Evolutionary conservation across 2,888 invertebrate genomes (phyloP).

Genomic region (Drepana falcataria): DNA sequence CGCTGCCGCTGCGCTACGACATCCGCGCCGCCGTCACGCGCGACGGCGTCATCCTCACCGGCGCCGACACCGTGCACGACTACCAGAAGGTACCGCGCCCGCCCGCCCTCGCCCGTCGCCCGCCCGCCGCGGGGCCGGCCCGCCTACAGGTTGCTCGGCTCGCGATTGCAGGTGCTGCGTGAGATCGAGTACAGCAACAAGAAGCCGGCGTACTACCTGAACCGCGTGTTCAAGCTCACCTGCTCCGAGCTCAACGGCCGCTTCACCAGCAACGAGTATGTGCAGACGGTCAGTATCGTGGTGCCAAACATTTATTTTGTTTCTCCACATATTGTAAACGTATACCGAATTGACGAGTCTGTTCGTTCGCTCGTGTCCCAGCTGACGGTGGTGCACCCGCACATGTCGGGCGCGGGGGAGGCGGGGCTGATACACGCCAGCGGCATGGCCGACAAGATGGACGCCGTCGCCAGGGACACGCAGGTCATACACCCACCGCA

Average conservation of each 20-base stretch:
- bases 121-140: no score
- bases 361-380: conserved; percentile 26
- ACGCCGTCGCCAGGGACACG: conserved; percentile 57
- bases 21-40: conserved; percentile 92
- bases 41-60: conserved; percentile 90
- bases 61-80: conserved; percentile 87
- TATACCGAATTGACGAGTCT: no score
- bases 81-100: conserved; percentile 81
- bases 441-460: conserved; percentile 71
- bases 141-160: no score
- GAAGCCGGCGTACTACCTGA: conserved; percentile 96
- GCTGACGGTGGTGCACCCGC: conserved; percentile 94
- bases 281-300: conserved; percentile 84
- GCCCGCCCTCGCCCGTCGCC: conserved; percentile 3
- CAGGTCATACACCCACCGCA: conserved; percentile 21
- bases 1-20: conserved; percentile 83
- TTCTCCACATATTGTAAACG: no score
- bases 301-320: no score
- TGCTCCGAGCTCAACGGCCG: conserved; percentile 96
- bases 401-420: conserved; percentile 73
- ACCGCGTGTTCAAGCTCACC: conserved; percentile 95
- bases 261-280: conserved; percentile 96
- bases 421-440: conserved; percentile 69
- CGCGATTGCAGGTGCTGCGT: conserved; percentile 75
- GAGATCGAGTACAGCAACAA: conserved; percentile 96